Percentiles rank a stretch among this genome's conserved stretches.
Evolutionary conservation across 2,113 vertebrate species (phyloP).

Genomic region (Struthio camelus): DNA sequence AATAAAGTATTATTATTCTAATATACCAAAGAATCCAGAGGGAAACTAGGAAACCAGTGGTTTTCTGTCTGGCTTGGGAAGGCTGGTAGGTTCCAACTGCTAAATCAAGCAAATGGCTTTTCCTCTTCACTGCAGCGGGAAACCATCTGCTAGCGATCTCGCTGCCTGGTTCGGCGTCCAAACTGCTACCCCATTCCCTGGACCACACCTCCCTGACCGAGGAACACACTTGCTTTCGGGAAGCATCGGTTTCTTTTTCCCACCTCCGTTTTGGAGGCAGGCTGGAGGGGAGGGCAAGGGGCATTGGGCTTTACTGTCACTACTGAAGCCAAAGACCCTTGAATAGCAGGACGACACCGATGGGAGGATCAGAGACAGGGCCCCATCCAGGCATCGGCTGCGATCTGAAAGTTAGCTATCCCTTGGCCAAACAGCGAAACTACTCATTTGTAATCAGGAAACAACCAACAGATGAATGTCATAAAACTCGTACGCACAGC

Average conservation of each 20-base stretch:
- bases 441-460: background rate
- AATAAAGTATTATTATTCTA: background rate
- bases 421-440: background rate
- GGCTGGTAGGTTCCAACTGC: background rate
- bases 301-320: background rate
- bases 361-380: fast-evolving
- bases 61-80: background rate
- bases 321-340: background rate
- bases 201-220: too few species aligned
- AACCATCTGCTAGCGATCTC: background rate
- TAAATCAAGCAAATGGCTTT: background rate
- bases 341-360: background rate
- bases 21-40: background rate
- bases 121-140: background rate
- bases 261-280: background rate
- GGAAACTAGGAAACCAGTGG: background rate
- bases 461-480: background rate
- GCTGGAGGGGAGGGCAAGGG: background rate
- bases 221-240: background rate
- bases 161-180: background rate
- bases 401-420: fast-evolving
- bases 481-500: fast-evolving
- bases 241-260: background rate
- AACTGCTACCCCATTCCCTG: background rate
- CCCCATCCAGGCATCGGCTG: background rate